A percentile compares a stretch with the other conserved stretches of the same genome.
Conservation (phyloP, 1,140 invertebrate species). For the Macrocentrus cingulum region DNA sequence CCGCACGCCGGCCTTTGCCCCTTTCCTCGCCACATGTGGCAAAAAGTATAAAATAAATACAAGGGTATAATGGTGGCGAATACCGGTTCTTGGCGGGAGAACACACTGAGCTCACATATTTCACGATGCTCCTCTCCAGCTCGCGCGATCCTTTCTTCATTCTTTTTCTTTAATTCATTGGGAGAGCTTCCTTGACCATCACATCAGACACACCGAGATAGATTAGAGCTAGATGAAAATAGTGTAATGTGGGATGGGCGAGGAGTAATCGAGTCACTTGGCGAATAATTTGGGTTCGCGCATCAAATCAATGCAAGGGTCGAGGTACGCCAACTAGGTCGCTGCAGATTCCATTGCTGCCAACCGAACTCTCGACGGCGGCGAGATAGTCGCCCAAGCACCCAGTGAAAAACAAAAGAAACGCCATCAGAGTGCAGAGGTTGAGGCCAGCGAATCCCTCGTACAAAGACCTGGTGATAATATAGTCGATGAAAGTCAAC, state of each 20-base stretch:
- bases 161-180: neutral
- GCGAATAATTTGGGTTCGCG: conserved; percentile 45
- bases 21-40: neutral
- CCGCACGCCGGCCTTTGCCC: neutral
- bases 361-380: conserved; percentile 35
- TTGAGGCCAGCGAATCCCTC: neutral
- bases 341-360: conserved; percentile 51
- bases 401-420: neutral
- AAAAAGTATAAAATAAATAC: conserved; percentile 26
- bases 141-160: conserved; percentile 7
- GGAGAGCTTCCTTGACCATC: neutral
- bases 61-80: conserved; percentile 27
- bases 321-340: conserved; percentile 59
- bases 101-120: conserved; percentile 39
- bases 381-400: neutral
- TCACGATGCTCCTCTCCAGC: conserved; percentile 36
- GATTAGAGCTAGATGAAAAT: neutral
- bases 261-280: conserved; percentile 2
- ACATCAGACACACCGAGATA: neutral
- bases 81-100: conserved; percentile 51
- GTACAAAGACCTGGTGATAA: neutral
- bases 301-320: conserved; percentile 55
- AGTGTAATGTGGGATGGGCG: neutral
- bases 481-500: neutral
- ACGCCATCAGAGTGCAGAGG: neutral